Evolutionary conservation across 1,140 invertebrate genomes (phyloP), one percentile per base, ranked within the genome.

Genomic region (Neodiprion pinetum): DNA sequence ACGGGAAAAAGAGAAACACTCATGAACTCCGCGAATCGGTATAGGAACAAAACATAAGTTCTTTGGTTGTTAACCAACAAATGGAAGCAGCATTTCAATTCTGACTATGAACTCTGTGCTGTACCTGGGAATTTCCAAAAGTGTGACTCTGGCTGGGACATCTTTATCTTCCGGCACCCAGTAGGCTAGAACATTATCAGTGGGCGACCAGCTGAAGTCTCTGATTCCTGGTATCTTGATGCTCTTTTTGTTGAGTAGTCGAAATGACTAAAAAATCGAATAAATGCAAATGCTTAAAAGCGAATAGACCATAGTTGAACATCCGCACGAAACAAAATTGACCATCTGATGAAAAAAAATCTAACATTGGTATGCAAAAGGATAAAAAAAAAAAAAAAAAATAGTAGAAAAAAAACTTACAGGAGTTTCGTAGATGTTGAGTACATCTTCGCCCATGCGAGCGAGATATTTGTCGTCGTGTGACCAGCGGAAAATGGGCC

Each of bases 161-260:
- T 95, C 95, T 84, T 97, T 96, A 81, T 99, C 95, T 89, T 99
- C 98, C 17, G 96, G 96, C n/a, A 99, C 96, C 97, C 98, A 99
- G 85, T 99, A 99, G 7, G 97, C 97, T 48, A 99, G 91, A 48
- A 97, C 91, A 83, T 99, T 99, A 82, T 99, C 97, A 11, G 97
- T 96, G 0, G 99, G 98, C 14, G 97, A 99, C 98, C 98, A 99
- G 78, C 94, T 95, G 86, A 99, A 99, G 84, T 99, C 97, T 78
- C 95, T 92, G 70, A 99, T 96, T 53, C 96, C 96, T 9, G 92
- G 90, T 47, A 98, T 95, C 85, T 98, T 98, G 71, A 99, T 94
- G 79, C 96, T 97, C 84, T 98, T 99, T 85, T 98, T 97, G 73
- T 98, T 97, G 0, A 98, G 87, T 28, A 99, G 88, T 79, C 94